phyloP scores from a whole-genome alignment of 2,888 invertebrate genomes.

The Melanchra persicariae region DNA sequence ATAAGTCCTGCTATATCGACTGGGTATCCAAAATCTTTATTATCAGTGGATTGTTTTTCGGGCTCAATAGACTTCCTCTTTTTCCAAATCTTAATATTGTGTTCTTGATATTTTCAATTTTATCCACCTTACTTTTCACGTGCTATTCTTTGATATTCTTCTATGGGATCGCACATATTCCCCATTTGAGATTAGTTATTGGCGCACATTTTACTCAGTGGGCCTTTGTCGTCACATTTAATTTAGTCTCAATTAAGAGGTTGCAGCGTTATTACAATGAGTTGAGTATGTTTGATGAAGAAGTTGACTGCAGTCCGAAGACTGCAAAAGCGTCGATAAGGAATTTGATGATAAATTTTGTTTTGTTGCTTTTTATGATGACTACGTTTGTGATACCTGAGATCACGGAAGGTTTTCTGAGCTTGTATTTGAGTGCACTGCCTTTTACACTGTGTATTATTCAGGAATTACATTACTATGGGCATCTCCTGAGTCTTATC shows the following conservation, averaged over 20 bases:
- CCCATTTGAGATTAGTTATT: neutral
- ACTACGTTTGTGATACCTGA: neutral
- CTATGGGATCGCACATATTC: constrained; percentile 9
- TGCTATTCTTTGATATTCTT: constrained; percentile 9
- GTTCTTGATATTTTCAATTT: constrained; percentile 25
- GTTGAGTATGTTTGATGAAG: constrained; percentile 73
- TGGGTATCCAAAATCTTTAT: constrained; percentile 74
- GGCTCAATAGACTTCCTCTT: constrained; percentile 65
- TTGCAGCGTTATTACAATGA: constrained; percentile 71
- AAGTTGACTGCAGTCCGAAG: constrained; percentile 72
- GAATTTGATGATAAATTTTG: constrained; percentile 56
- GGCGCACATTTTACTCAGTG: constrained; percentile 51
- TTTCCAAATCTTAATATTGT: constrained; percentile 58
- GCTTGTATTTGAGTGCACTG: constrained; percentile 37
- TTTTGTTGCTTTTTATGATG: constrained; percentile 8
- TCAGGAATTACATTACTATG: constrained; percentile 75
- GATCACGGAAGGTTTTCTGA: neutral
- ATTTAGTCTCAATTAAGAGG: constrained; percentile 68
- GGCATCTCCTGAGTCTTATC: constrained; percentile 76
- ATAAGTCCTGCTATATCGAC: constrained; percentile 68
- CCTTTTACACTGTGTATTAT: constrained; percentile 61
- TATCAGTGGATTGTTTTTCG: constrained; percentile 19
- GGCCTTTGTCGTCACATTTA: constrained; percentile 62
- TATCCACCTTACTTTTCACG: constrained; percentile 6
- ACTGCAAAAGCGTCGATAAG: constrained; percentile 64